A percentile compares a stretch with the other conserved stretches of the same genome.
phyloP scores from a whole-genome alignment of 2,888 invertebrate genomes.

The Acrobeloides nanus region DNA sequence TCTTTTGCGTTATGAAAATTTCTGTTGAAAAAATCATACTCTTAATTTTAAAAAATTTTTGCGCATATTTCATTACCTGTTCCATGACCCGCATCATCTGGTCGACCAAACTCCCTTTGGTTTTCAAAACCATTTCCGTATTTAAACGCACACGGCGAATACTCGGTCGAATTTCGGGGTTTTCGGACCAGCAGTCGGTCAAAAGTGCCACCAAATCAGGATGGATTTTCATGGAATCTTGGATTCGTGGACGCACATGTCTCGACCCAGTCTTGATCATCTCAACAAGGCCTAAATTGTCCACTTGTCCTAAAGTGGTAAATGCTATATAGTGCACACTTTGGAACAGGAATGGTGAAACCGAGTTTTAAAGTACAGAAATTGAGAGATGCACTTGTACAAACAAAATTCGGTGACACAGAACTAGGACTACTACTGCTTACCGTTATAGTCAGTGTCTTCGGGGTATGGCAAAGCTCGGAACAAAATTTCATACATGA shows the following conservation, averaged over 20 bases:
- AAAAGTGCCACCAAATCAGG: constrained; percentile 35
- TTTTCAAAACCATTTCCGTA: constrained; percentile 49
- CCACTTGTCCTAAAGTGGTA: too few species aligned
- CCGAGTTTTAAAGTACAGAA: neutral
- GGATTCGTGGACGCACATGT: constrained; percentile 39
- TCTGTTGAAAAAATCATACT: neutral
- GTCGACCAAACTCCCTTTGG: constrained; percentile 49
- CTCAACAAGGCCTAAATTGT: constrained; percentile 25
- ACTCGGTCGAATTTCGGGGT: constrained; percentile 48
- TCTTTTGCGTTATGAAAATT: too few species aligned
- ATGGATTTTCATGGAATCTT: constrained; percentile 31
- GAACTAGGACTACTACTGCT: neutral
- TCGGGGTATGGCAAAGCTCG: constrained; percentile 44
- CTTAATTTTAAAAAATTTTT: too few species aligned
- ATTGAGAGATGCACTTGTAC: too few species aligned
- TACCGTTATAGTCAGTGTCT: constrained; percentile 34
- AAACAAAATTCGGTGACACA: too few species aligned
- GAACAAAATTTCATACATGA: constrained; percentile 48
- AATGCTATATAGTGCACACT: too few species aligned
- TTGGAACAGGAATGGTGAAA: neutral
- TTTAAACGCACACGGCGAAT: constrained; percentile 48
- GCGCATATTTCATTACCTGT: constrained; percentile 4
- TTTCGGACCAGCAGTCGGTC: constrained; percentile 48
- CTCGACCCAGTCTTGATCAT: constrained; percentile 32
- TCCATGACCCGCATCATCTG: constrained; percentile 50